phyloP scores from a whole-genome alignment of 1,140 invertebrate genomes.

The Campoletis sonorensis region DNA sequence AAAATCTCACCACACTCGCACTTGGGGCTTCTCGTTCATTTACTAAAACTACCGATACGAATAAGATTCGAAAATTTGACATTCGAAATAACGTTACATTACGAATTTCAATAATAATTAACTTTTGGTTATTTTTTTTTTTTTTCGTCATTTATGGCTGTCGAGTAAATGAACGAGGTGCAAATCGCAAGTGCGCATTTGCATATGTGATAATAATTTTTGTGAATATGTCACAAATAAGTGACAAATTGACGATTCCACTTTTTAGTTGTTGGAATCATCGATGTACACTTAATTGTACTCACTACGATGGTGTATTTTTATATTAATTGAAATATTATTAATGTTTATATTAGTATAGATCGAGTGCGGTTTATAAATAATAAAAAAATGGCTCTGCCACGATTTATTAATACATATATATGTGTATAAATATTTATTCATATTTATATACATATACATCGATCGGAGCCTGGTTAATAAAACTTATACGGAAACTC shows the following conservation, averaged over 20 bases:
- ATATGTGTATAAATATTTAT: too few species aligned
- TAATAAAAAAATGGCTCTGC: too few species aligned
- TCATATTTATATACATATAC: too few species aligned
- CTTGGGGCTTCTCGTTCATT: slow-evolving; percentile 8
- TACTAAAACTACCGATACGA: not conserved
- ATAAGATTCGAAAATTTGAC: too few species aligned
- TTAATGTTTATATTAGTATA: too few species aligned
- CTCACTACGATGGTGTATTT: not conserved
- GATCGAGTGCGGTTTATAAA: too few species aligned
- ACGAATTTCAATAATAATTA: not conserved
- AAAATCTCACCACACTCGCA: slow-evolving; percentile 52
- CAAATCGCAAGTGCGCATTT: slow-evolving; percentile 22
- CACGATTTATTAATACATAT: too few species aligned
- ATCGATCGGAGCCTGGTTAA: too few species aligned
- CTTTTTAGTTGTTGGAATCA: slow-evolving; percentile 22
- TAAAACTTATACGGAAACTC: too few species aligned
- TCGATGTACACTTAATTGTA: not conserved
- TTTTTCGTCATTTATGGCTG: not conserved
- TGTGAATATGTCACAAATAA: slow-evolving; percentile 7
- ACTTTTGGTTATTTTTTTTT: not conserved
- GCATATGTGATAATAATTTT: slow-evolving; percentile 5
- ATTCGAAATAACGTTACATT: not conserved
- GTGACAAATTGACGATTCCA: not conserved
- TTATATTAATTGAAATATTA: too few species aligned
- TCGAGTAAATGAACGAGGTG: slow-evolving; percentile 32